These are phyloP conservation scores for Acrocephalus scirpaceus DNA, from an alignment of 2,797 vertebrate species.

Conservation along the genomic window DNA sequence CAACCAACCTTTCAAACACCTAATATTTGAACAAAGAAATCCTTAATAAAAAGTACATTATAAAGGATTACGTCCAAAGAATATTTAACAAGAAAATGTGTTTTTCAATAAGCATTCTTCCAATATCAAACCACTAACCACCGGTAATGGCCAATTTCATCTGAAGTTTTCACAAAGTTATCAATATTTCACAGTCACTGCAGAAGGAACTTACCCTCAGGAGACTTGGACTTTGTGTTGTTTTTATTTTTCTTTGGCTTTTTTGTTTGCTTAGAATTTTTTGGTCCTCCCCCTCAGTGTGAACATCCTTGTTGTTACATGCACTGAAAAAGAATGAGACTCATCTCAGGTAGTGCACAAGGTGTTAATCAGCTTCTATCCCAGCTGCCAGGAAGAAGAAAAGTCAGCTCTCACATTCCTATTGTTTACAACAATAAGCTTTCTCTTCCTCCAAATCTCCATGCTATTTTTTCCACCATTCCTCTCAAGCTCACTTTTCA, in stretches of 20 bases:
- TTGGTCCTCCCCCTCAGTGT: neutral
- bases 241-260: neutral
- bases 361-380: neutral
- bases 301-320: neutral
- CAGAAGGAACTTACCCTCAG: conserved; percentile 44
- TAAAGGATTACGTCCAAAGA: neutral
- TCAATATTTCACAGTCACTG: rapidly evolving
- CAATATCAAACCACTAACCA: neutral
- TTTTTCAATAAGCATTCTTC: neutral
- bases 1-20: neutral
- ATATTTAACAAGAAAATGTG: neutral
- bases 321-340: neutral
- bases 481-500: neutral
- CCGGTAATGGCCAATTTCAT: neutral
- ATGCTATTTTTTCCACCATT: neutral
- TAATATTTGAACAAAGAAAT: neutral
- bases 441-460: neutral
- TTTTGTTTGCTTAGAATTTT: neutral
- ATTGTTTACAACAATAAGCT: neutral
- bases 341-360: neutral
- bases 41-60: neutral
- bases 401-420: neutral
- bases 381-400: neutral
- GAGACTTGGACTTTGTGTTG: neutral
- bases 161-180: neutral